These are phyloP conservation scores for Eira barbara DNA, from an alignment of 2,113 vertebrate species.

Conservation along the genomic window DNA sequence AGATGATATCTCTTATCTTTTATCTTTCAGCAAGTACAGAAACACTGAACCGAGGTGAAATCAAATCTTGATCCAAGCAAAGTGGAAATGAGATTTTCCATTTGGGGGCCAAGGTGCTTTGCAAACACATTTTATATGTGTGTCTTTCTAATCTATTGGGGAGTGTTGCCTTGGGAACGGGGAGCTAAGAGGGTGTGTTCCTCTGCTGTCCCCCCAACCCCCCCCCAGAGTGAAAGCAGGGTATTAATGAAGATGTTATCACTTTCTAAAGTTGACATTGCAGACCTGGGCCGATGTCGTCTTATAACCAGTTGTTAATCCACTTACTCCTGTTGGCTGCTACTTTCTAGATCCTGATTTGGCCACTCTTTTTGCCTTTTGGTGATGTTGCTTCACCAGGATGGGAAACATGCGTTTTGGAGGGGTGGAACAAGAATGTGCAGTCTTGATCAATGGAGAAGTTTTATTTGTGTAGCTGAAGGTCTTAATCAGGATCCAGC, in stretches of 20 bases:
- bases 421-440: slow-evolving; percentile 16
- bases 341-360: slow-evolving; percentile 15
- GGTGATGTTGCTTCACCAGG: neutral
- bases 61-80: neutral
- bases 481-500: neutral
- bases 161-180: slow-evolving; percentile 30
- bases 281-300: neutral
- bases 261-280: neutral
- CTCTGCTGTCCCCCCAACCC: neutral
- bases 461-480: slow-evolving; percentile 13
- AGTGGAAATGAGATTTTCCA: slow-evolving; percentile 30
- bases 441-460: neutral
- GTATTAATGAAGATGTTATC: neutral
- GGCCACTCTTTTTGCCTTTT: neutral
- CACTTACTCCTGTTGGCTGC: neutral
- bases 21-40: neutral
- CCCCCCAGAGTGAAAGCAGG: neutral
- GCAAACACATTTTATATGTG: neutral
- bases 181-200: neutral
- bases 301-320: neutral
- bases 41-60: neutral
- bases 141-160: slow-evolving; percentile 37
- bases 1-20: neutral
- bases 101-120: neutral
- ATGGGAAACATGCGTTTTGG: slow-evolving; percentile 17